Conservation (phyloP, 2,888 invertebrate species). For the Drosophila mercatorum region DNA sequence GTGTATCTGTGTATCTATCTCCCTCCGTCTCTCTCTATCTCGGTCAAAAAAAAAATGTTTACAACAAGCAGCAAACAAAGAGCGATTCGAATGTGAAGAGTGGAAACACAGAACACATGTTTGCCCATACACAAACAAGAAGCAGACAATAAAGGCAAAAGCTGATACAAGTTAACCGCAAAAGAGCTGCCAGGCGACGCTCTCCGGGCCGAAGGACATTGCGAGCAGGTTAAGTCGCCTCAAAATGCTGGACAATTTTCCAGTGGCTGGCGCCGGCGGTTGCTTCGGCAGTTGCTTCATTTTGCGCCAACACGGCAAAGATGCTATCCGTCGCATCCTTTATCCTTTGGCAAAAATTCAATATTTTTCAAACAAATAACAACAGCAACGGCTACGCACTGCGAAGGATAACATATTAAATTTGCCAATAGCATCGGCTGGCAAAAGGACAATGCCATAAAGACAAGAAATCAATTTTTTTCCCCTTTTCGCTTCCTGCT, state of each 20-base stretch:
- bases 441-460: constrained; percentile 71
- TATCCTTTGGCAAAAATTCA: constrained; percentile 66
- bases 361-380: constrained; percentile 73
- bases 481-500: constrained; percentile 19
- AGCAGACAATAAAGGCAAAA: constrained; percentile 49
- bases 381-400: constrained; percentile 45
- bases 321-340: constrained; percentile 63
- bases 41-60: constrained; percentile 14
- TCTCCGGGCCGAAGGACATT: constrained; percentile 16
- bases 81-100: constrained; percentile 21
- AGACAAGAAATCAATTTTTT: constrained; percentile 76
- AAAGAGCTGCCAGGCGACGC: constrained; percentile 37
- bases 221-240: constrained; percentile 21
- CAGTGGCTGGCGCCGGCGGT: constrained; percentile 39
- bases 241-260: constrained; percentile 59
- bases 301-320: constrained; percentile 74
- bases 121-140: constrained; percentile 39
- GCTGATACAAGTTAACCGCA: constrained; percentile 71
- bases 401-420: constrained; percentile 75
- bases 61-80: constrained; percentile 16
- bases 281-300: constrained; percentile 56
- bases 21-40: too few relatives aligned
- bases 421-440: constrained; percentile 67
- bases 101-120: constrained; percentile 61
- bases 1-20: constrained; percentile 1